Base-by-base conservation (phyloP, 2,797 vertebrate genomes). In the Poeciliopsis paucimaculata region DNA sequence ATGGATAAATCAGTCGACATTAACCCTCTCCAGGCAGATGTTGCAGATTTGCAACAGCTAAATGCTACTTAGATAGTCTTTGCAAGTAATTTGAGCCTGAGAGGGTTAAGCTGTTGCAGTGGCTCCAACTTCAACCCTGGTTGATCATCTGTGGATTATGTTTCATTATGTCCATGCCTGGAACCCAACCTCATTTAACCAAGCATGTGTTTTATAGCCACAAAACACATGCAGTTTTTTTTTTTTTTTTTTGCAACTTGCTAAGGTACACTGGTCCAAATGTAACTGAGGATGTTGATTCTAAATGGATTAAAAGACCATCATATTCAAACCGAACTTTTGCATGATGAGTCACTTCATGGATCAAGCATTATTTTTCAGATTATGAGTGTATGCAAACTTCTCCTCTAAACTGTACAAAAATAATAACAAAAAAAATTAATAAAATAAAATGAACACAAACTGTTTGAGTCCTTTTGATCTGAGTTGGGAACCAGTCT, bases 381-480 rank as follows among this genome's bases (percentile, higher is more conserved):
- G 16, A 68, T 68, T 23, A 70, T 71, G 39, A 43, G 26, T 28
- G 41, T 16, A 71, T 26, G 23, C 23, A 71, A 71, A 68, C 20
- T 2, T 68, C 23, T 70, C 20, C 13, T 2, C 5, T 71, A 16
- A 9, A 62, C 28, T 13, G 3, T 39, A 26, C 12, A 39, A 13
- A 39, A 47, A 1, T 0, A 46, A 39, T 1, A 11, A 43, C 0
- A 43, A 10, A 43, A 10, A 2, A 43, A 2, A 41, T n/a, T n/a
- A n/a, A 39, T 5, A 43, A 43, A 2, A 12, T 11, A 12, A 71
- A 34, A 5, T 16, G 0, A 45, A 84, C n/a, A 90, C 95, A 94
- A 93, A 99, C 98, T 92, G 76, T 99, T 96, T 66, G 96, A 94
- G 84, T 99, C 97, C 85, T 91, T 96, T 89, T 99, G 98, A 84